Evolutionary conservation across 2,797 vertebrate species (phyloP).

Genomic region (Danio choprae): DNA sequence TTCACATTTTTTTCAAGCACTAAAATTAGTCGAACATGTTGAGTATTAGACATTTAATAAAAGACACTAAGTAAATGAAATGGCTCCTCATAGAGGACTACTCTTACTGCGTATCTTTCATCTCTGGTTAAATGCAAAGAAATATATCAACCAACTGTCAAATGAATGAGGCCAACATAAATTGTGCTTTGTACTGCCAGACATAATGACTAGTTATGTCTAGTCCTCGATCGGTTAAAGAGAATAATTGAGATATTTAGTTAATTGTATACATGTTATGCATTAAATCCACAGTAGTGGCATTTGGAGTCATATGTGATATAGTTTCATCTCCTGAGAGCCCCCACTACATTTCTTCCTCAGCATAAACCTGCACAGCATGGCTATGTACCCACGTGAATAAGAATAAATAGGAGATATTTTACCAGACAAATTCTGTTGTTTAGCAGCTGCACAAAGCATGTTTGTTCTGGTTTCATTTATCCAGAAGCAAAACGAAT

Average conservation of each 20-base stretch:
- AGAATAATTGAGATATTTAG: slow-evolving; percentile 5
- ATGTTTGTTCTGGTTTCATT: slow-evolving; percentile 57
- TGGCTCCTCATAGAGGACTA: slow-evolving; percentile 78
- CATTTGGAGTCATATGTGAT: slow-evolving; percentile 65
- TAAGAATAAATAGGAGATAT: slow-evolving; percentile 46
- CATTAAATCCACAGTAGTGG: background rate
- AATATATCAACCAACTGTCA: slow-evolving; percentile 30
- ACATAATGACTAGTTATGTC: background rate
- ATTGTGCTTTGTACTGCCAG: slow-evolving; percentile 12
- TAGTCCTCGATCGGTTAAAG: background rate
- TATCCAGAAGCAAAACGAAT: slow-evolving; percentile 26
- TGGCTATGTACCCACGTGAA: slow-evolving; percentile 42
- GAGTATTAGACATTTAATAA: slow-evolving; percentile 39
- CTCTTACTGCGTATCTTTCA: slow-evolving; percentile 41
- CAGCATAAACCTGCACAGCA: slow-evolving; percentile 61
- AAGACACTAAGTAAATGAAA: slow-evolving; percentile 49
- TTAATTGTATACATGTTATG: slow-evolving; percentile 6
- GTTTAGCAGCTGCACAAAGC: slow-evolving; percentile 63
- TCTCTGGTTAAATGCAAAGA: slow-evolving; percentile 53
- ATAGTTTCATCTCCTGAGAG: slow-evolving; percentile 78
- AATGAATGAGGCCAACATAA: slow-evolving; percentile 37
- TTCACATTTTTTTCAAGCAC: slow-evolving; percentile 49
- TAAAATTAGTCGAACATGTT: slow-evolving; percentile 54
- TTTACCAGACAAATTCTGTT: slow-evolving; percentile 40
- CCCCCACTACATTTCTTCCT: slow-evolving; percentile 63